Base-by-base conservation (phyloP, 2,888 invertebrate species). In the Poecilobothrus nobilitatus region DNA sequence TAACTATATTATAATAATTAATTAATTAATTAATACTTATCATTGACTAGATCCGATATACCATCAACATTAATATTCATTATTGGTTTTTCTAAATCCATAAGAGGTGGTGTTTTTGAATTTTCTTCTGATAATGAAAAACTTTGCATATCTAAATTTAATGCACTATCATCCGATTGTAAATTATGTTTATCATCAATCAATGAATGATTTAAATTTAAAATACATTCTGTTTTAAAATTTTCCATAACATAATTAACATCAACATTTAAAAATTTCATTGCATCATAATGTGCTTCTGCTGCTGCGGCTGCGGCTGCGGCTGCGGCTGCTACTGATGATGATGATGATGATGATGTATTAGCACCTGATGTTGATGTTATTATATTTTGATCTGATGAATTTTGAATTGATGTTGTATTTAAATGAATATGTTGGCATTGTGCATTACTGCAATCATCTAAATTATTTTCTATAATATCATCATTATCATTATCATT, bases 201-300 rank as follows among this genome's bases (percentile, higher is more conserved):
- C 41, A 80, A 75, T n/a, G 76, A 73, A 69, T 81, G 81, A 70
- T 82, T 82, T 74, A 82, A 76, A 75, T 80, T 81, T 3, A 82
- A 74, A 20, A 82, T 82, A 71, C 82, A 82, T 70, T 82, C 82
- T 64, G 80, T 78, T 72, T 81, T 82, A 68, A 82, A 80, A 72
- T 79, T 80, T 53, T 82, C 82, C 71, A 82, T 82, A 71, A 81
- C 80, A 69, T 81, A 82, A 71, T 82, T 81, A 6, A 53, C 53
- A 74, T 82, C 82, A 67, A 81, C 81, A 73, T 79, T 81, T 65
- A 82, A 76, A 72, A 80, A 82, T 74, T 82, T 82, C 76, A 82
- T 82, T 73, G 81, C 82, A 67, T 82, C 82, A 68, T 81, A 81
- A 37, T 70, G 63, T 70, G 70, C 65, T 70, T 71, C 63, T 70